These are phyloP conservation scores for Shargacucullia verbasci DNA, from an alignment of 2,888 invertebrate genomes.

Conservation along the genomic window DNA sequence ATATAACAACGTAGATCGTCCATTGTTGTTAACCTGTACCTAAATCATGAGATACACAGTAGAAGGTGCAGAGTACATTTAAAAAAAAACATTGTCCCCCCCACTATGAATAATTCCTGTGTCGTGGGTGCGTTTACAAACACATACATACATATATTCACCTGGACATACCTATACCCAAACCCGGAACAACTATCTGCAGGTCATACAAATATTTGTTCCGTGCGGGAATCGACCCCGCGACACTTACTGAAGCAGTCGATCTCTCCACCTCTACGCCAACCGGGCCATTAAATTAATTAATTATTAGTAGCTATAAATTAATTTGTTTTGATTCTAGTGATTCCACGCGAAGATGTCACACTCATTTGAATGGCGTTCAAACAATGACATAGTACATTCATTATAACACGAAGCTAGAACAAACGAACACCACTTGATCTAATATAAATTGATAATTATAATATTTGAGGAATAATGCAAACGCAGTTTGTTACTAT, in stretches of 20 bases:
- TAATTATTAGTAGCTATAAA: slow-evolving; percentile 41
- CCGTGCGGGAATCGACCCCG: too few relatives aligned
- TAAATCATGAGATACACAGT: slow-evolving; percentile 1
- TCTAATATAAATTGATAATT: slow-evolving; percentile 15
- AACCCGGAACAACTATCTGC: too few relatives aligned
- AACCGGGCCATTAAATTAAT: too few relatives aligned
- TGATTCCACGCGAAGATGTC: slow-evolving; percentile 10
- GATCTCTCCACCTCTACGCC: too few relatives aligned
- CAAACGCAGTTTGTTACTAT: slow-evolving; percentile 27
- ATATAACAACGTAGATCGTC: background rate
- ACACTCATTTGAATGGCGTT: slow-evolving; percentile 16
- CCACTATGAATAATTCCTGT: too few relatives aligned
- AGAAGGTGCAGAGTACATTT: too few relatives aligned
- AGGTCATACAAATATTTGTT: too few relatives aligned
- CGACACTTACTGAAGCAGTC: too few relatives aligned
- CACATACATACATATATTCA: too few relatives aligned
- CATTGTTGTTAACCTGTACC: slow-evolving; percentile 10
- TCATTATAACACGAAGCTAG: slow-evolving; percentile 17
- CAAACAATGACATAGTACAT: slow-evolving; percentile 15
- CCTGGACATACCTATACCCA: too few relatives aligned
- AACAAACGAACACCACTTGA: slow-evolving; percentile 13
- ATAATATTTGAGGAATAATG: slow-evolving; percentile 30
- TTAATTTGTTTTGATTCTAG: slow-evolving; percentile 43
- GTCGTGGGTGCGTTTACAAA: too few relatives aligned
- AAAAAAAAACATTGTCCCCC: too few relatives aligned